These are phyloP conservation scores for Amiota communis DNA, from an alignment of 2,888 invertebrate genomes.

Conservation along the genomic window DNA sequence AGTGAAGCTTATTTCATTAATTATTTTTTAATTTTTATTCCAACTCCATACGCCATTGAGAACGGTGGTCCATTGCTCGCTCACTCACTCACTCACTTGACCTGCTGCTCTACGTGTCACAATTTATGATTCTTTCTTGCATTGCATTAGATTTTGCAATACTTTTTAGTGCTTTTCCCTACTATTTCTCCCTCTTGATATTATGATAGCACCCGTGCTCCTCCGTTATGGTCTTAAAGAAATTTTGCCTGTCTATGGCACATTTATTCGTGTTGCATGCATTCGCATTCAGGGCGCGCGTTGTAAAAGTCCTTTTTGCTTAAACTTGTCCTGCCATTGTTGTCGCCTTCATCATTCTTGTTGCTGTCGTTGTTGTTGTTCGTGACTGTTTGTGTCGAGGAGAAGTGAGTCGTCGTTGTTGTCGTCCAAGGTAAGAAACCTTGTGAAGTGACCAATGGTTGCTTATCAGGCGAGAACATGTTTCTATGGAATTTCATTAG, in stretches of 20 bases:
- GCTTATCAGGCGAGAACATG: constrained; percentile 69
- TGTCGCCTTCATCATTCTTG: constrained; percentile 9
- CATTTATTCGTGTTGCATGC: constrained; percentile 34
- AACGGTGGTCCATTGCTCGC: no score
- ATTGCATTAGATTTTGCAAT: no score
- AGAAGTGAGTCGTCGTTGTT: no score
- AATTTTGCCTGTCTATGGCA: constrained; percentile 34
- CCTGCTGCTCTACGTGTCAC: no score
- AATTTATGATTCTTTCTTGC: no score
- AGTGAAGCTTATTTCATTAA: no score
- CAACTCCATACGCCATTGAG: no score
- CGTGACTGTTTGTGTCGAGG: neutral
- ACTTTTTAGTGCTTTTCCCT: no score
- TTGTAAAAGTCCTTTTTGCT: neutral
- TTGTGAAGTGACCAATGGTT: constrained; percentile 59
- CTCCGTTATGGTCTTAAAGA: neutral
- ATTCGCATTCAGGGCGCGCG: neutral
- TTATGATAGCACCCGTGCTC: no score
- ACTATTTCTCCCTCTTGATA: no score
- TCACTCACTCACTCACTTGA: no score
- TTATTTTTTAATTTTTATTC: no score
- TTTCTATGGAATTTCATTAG: constrained; percentile 64
- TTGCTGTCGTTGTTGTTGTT: constrained; percentile 3
- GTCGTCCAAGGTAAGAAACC: neutral
- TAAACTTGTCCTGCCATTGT: constrained; percentile 30